Evolutionary conservation across 2,113 vertebrate species (phyloP), one percentile per base, ranked within the genome.

Genomic region (Sminthopsis crassicaudata): DNA sequence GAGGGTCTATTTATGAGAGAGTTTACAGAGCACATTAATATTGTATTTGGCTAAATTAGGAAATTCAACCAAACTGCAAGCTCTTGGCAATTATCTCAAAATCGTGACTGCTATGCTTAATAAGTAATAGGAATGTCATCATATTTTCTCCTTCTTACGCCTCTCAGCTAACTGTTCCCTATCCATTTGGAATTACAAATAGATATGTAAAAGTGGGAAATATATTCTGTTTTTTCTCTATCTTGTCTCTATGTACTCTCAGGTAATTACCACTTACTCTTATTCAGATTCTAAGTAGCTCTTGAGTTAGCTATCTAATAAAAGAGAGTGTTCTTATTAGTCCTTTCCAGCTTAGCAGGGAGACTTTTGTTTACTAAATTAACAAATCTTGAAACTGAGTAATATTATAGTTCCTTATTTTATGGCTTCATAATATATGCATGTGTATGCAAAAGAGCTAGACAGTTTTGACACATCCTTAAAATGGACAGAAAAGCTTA

Each of bases 281-380:
- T 60, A 90, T 95, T 92, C 90, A 93, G 96, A 94, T 88, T 89
- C 10, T 50, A 84, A 94, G n/a, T n/a, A 50, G 55, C 26, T 55
- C 48, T 96, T 93, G 3, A 95, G 36, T 3, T 91, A 50, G 95
- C 94, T 91, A 93, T 52, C 54, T 91, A 92, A 93, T 25, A 90
- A 96, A 95, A 95, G 24, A 84, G 2, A 94, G 88, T 92, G 92
- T 2, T 84, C 90, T 92, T 2, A 92, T 91, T 96, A 90, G 9
- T 7, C 94, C 90, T 90, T 88, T 1, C 51, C 8, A 93, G 90
- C 53, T 9, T 30, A 94, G 54, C 2, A 90, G 25, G 94, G 91
- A 91, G 36, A 84, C 67, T 84, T 46, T 42, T 51, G 50, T 67
- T 92, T 95, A 67, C 50, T 91, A 48, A 94, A 53, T 95, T 94